Evolutionary conservation across 2,888 invertebrate species (phyloP).

Genomic region (Polietes domitor): DNA sequence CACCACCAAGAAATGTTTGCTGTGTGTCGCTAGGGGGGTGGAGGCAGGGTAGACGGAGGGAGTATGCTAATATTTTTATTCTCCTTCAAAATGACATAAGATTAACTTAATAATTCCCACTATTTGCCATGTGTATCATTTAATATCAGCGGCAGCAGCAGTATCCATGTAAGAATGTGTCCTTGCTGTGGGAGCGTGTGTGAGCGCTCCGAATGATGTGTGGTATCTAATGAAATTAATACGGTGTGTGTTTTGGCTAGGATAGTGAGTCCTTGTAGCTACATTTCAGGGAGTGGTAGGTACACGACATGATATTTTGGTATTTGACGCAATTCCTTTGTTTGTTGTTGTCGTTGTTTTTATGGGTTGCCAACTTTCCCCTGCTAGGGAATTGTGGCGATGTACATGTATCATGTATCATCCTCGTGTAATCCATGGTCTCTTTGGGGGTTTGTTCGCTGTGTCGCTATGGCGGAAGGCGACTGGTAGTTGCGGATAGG

Average conservation of each 20-base stretch:
- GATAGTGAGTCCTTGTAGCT: not conserved
- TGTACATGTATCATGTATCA: not conserved
- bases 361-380: not conserved
- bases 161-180: not conserved
- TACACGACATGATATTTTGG: not conserved
- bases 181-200: not conserved
- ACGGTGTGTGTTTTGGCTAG: no score
- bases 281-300: not conserved
- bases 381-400: not conserved
- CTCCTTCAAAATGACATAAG: constrained; percentile 39
- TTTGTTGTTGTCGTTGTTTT: not conserved
- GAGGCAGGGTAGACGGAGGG: not conserved
- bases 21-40: not conserved
- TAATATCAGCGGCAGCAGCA: constrained; percentile 31
- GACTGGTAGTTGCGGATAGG: not conserved
- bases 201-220: not conserved
- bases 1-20: constrained; percentile 2
- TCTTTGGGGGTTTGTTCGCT: not conserved
- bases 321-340: not conserved
- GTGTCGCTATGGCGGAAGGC: not conserved
- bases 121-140: constrained; percentile 37
- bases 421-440: not conserved
- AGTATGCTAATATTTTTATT: constrained; percentile 46
- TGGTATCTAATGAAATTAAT: constrained; percentile 22
- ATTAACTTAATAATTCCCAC: constrained; percentile 42